A percentile compares a stretch with the other conserved stretches of the same genome.
These are phyloP conservation scores for Manis pentadactyla DNA, from an alignment of 2,797 vertebrate species.

Conservation along the genomic window DNA sequence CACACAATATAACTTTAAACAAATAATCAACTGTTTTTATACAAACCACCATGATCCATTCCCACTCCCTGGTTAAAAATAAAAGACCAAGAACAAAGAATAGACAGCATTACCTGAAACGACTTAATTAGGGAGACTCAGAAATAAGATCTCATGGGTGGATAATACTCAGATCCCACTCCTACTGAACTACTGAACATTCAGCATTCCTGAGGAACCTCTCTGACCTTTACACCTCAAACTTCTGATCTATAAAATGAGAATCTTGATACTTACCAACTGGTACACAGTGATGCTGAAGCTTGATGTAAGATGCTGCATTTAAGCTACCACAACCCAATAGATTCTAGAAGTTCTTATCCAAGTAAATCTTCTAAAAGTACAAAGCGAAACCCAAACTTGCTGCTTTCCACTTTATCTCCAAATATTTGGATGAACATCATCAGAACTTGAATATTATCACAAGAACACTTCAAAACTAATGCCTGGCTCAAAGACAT, in stretches of 20 bases:
- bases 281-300: not conserved
- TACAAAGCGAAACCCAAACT: not conserved
- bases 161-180: not conserved
- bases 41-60: not conserved
- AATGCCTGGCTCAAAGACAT: not conserved
- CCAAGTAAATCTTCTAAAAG: not conserved
- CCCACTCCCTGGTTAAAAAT: conserved; percentile 40
- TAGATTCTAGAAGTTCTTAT: not conserved
- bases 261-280: not conserved
- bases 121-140: not conserved
- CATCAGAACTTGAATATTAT: conserved; percentile 28
- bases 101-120: not conserved
- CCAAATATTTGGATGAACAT: conserved; percentile 5
- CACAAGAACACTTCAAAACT: conserved; percentile 24
- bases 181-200: not conserved
- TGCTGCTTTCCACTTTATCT: conserved; percentile 2
- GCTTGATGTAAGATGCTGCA: not conserved
- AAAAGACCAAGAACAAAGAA: conserved; percentile 7
- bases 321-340: not conserved
- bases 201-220: not conserved
- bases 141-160: not conserved
- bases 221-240: not conserved
- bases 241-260: conserved; percentile 7
- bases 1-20: not conserved
- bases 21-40: conserved; percentile 44